Evolutionary conservation across 2,113 vertebrate genomes (phyloP).

Genomic region (Struthio camelus): DNA sequence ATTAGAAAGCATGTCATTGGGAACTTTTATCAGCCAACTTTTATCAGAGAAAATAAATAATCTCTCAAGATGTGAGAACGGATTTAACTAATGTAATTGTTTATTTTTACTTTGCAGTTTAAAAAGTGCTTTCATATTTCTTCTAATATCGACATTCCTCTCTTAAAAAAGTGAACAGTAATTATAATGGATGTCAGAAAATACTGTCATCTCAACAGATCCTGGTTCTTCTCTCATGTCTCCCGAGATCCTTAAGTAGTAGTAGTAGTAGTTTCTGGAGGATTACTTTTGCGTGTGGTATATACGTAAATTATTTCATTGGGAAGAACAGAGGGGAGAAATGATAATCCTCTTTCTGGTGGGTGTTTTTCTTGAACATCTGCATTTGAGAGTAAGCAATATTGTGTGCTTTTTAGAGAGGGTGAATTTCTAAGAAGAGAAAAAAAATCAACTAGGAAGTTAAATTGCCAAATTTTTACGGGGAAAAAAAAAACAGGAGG

Average conservation of each 20-base stretch:
- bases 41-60: conserved; percentile 80
- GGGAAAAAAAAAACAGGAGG: not conserved
- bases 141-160: not conserved
- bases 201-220: conserved; percentile 20
- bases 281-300: conserved; percentile 50
- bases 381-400: conserved; percentile 59
- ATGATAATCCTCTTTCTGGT: not conserved
- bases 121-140: conserved; percentile 62
- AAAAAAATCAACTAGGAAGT: conserved; percentile 8
- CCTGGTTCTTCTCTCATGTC: not conserved
- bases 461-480: conserved; percentile 48
- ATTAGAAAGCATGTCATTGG: conserved; percentile 82
- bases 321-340: not conserved
- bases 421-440: conserved; percentile 14
- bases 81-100: conserved; percentile 67
- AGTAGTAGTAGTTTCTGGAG: conserved; percentile 37
- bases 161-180: conserved; percentile 55
- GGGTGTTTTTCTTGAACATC: conserved; percentile 24
- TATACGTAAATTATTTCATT: not conserved
- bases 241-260: not conserved
- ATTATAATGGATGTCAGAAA: conserved; percentile 63
- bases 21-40: conserved; percentile 82
- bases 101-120: conserved; percentile 70
- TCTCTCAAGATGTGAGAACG: conserved; percentile 70
- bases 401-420: conserved; percentile 33